These are phyloP conservation scores for Tinamus major DNA, from an alignment of 2,797 vertebrate species.

Conservation along the genomic window DNA sequence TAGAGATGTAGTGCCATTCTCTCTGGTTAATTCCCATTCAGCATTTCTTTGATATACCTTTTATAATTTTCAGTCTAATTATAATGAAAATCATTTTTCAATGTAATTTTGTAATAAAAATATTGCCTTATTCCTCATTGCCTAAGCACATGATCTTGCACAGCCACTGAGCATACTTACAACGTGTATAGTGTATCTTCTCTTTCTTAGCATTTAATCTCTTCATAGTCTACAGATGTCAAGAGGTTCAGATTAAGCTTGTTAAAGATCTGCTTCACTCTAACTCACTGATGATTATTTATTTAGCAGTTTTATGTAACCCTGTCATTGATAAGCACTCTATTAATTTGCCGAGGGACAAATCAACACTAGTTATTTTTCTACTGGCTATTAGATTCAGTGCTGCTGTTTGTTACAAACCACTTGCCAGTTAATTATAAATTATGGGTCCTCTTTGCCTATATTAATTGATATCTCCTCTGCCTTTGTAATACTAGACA, in stretches of 20 bases:
- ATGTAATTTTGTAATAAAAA: conserved; percentile 79
- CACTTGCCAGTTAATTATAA: conserved; percentile 98
- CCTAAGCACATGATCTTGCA: conserved; percentile 65
- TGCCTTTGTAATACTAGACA: conserved; percentile 86
- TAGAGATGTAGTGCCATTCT: conserved; percentile 63
- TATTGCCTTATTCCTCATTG: conserved; percentile 78
- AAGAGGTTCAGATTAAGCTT: conserved; percentile 91
- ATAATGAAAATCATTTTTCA: conserved; percentile 83
- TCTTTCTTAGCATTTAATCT: conserved; percentile 84
- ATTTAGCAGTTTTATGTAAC: conserved; percentile 96
- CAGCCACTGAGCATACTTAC: conserved; percentile 73
- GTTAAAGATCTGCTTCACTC: conserved; percentile 95
- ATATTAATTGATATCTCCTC: conserved; percentile 97
- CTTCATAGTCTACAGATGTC: conserved; percentile 84
- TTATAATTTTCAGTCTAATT: conserved; percentile 81
- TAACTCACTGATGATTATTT: conserved; percentile 98
- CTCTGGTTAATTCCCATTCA: conserved; percentile 73
- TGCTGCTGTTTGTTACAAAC: conserved; percentile 89
- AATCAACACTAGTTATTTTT: conserved; percentile 91
- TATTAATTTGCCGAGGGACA: conserved; percentile 92
- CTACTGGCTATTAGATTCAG: conserved; percentile 86
- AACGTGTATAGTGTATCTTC: conserved; percentile 68
- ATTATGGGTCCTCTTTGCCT: conserved; percentile 93
- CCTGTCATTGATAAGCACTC: conserved; percentile 92
- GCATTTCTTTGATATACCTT: conserved; percentile 78